Evolutionary conservation across 2,888 invertebrate species (phyloP).

Genomic region (Helicoverpa assulta): DNA sequence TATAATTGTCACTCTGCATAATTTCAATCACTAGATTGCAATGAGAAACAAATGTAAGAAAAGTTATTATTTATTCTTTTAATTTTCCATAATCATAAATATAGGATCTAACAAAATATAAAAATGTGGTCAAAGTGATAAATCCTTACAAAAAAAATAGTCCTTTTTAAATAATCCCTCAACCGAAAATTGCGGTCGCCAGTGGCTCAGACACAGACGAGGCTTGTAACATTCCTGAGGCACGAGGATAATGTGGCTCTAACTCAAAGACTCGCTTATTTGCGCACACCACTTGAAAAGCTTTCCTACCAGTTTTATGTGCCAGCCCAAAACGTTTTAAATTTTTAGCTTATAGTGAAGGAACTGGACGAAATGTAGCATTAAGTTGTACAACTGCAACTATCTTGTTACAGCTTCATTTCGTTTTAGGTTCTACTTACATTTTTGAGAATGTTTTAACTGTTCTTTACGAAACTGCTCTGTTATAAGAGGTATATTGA

Average conservation of each 20-base stretch:
- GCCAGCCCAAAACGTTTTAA: conserved; percentile 71
- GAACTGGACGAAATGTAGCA: conserved; percentile 53
- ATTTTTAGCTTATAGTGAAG: conserved; percentile 56
- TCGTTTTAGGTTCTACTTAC: background rate
- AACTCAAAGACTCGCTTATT: conserved; percentile 72
- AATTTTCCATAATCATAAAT: background rate
- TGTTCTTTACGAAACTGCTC: background rate
- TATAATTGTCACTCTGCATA: too few species aligned
- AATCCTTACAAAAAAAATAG: conserved; percentile 42
- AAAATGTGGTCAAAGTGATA: conserved; percentile 40
- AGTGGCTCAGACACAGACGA: conserved; percentile 57
- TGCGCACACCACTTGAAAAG: conserved; percentile 70
- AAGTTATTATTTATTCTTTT: conserved; percentile 16
- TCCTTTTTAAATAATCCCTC: conserved; percentile 57
- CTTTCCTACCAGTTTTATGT: conserved; percentile 70
- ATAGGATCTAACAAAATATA: conserved; percentile 12
- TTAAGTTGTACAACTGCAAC: conserved; percentile 19
- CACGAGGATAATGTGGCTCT: conserved; percentile 64
- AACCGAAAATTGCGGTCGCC: conserved; percentile 63
- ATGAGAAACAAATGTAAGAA: background rate
- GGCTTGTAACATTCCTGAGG: conserved; percentile 64
- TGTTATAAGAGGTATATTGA: background rate
- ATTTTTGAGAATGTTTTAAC: background rate
- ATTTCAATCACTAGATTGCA: background rate
- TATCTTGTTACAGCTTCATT: conserved; percentile 12